Percentiles rank a stretch among this genome's conserved stretches.
phyloP scores from a whole-genome alignment of 1,140 invertebrate genomes.

The Sarcophaga peregrina region DNA sequence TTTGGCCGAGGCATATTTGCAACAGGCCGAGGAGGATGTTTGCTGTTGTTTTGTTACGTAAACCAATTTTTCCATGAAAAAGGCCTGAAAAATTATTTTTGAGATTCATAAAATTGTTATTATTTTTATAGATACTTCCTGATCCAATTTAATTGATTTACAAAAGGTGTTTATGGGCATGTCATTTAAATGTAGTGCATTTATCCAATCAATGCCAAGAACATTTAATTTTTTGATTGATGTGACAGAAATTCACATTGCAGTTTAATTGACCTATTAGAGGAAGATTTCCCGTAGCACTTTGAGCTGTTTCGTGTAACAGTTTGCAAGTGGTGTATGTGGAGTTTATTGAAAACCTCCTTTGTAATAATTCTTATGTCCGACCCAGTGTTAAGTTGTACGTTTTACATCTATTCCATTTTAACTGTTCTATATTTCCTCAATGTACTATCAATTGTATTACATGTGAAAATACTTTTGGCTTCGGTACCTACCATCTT shows the following conservation, averaged over 20 bases:
- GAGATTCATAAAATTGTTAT: neutral
- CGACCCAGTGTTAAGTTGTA: conserved; percentile 35
- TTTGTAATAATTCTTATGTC: conserved; percentile 32
- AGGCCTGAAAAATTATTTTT: conserved; percentile 1
- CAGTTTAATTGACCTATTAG: neutral
- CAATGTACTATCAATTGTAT: too few relatives aligned
- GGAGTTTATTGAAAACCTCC: too few relatives aligned
- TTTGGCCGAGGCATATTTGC: too few relatives aligned
- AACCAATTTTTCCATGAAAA: neutral
- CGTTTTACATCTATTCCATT: too few relatives aligned
- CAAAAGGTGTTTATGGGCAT: neutral
- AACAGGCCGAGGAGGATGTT: neutral
- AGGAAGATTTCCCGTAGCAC: neutral
- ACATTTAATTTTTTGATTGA: neutral
- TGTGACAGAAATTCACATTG: neutral
- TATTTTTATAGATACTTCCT: neutral
- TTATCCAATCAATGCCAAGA: neutral
- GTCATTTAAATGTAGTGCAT: neutral
- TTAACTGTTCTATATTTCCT: too few relatives aligned
- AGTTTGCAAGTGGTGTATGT: too few relatives aligned
- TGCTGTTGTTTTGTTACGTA: neutral
- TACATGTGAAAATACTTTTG: too few relatives aligned
- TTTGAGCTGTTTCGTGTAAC: too few relatives aligned
- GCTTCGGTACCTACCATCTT: too few relatives aligned
- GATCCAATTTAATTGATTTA: neutral